A percentile compares a stretch with the other conserved stretches of the same genome.
phyloP scores from a whole-genome alignment of 2,113 vertebrate species.

The Pagrus major region DNA sequence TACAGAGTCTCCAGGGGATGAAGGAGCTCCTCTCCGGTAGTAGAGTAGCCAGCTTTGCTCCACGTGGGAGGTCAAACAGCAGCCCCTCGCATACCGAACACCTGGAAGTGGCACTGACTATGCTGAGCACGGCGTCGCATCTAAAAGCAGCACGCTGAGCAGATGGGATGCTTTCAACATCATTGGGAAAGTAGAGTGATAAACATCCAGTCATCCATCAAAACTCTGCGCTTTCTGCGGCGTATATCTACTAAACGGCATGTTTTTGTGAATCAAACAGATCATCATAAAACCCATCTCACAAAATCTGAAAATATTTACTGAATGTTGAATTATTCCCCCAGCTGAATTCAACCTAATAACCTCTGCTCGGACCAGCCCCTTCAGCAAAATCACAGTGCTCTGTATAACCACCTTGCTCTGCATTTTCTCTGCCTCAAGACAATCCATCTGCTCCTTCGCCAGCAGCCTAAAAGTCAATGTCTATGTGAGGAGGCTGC shows the following conservation, averaged over 20 bases:
- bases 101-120: conserved; percentile 54
- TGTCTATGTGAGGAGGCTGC: not conserved
- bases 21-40: conserved; percentile 51
- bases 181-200: conserved; percentile 30
- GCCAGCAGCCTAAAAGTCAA: conserved; percentile 16
- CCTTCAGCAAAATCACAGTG: not conserved
- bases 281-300: not conserved
- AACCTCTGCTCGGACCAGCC: not conserved
- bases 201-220: conserved; percentile 41
- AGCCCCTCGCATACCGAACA: conserved; percentile 48
- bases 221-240: conserved; percentile 4
- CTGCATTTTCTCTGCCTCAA: not conserved
- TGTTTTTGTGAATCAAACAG: not conserved
- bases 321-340: not conserved
- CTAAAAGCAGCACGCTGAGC: conserved; percentile 30
- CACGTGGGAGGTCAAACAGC: conserved; percentile 63
- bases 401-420: not conserved
- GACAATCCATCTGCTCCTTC: conserved; percentile 3
- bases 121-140: conserved; percentile 39
- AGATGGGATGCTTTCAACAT: conserved; percentile 58
- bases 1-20: conserved; percentile 57
- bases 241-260: conserved; percentile 3
- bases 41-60: conserved; percentile 46
- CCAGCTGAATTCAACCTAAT: not conserved
- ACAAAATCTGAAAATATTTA: not conserved